phyloP scores from a whole-genome alignment of 2,888 invertebrate genomes.

The Phaonia tiefii region DNA sequence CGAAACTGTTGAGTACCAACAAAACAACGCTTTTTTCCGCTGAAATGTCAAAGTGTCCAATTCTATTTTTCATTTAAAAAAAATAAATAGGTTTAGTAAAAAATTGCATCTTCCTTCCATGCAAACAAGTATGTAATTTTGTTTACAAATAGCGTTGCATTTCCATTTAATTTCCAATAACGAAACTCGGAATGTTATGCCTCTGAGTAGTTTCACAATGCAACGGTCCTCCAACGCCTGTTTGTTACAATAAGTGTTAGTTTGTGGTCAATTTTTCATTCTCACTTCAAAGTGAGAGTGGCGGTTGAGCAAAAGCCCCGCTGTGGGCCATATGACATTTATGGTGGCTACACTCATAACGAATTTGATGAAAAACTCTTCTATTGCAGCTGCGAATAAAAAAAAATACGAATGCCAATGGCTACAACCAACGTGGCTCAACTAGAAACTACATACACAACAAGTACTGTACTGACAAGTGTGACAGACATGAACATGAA shows the following conservation, averaged over 20 bases:
- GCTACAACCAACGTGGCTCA: background rate
- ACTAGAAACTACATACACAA: background rate
- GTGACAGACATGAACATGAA: too few relatives aligned
- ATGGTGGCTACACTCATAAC: constrained; percentile 28
- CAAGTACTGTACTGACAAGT: background rate
- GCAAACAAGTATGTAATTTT: too few relatives aligned
- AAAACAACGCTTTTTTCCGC: background rate
- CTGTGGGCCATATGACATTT: constrained; percentile 39
- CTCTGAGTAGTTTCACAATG: too few relatives aligned
- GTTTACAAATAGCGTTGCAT: too few relatives aligned
- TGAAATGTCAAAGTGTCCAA: background rate
- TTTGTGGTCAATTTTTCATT: constrained; percentile 51
- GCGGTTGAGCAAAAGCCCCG: background rate
- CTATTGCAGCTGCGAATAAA: background rate
- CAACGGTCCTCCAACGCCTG: background rate
- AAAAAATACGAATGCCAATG: background rate
- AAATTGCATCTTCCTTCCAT: too few relatives aligned
- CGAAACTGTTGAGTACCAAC: constrained; percentile 18
- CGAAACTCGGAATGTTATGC: too few relatives aligned
- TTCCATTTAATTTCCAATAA: too few relatives aligned
- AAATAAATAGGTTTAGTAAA: too few relatives aligned
- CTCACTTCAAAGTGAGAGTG: constrained; percentile 25
- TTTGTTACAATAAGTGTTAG: constrained; percentile 27
- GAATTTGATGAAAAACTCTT: constrained; percentile 9
- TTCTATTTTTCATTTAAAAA: background rate